These are phyloP conservation scores for Drosophila bocqueti DNA, from an alignment of 1,140 invertebrate species.

Conservation along the genomic window DNA sequence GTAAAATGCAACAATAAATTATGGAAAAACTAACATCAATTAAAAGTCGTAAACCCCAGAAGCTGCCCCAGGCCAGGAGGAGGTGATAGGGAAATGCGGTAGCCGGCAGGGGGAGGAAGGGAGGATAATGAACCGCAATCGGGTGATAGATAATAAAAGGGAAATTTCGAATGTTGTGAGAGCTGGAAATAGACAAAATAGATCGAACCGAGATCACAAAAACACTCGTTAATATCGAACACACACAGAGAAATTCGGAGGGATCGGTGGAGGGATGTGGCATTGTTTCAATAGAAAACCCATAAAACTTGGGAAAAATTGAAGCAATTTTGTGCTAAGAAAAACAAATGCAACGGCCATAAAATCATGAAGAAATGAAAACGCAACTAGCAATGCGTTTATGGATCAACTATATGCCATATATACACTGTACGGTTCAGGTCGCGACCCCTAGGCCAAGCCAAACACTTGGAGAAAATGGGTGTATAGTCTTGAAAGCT, in stretches of 20 bases:
- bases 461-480: constrained; percentile 8
- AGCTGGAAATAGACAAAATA: constrained; percentile 62
- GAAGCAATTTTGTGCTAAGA: constrained; percentile 68
- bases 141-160: constrained; percentile 71
- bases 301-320: constrained; percentile 75
- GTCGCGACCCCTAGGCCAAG: constrained; percentile 26
- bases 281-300: constrained; percentile 79
- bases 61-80: constrained; percentile 14
- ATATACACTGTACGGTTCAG: neutral
- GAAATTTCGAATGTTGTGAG: constrained; percentile 46
- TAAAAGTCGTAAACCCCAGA: constrained; percentile 75
- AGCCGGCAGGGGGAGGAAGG: constrained; percentile 7
- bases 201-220: constrained; percentile 39
- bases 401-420: constrained; percentile 43
- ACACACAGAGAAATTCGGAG: constrained; percentile 42
- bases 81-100: constrained; percentile 54
- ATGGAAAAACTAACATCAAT: constrained; percentile 83
- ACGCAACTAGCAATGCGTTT: constrained; percentile 42
- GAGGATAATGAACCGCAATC: constrained; percentile 66
- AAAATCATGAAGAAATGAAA: constrained; percentile 70
- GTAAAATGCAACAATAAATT: constrained; percentile 79
- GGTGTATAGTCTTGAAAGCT: neutral
- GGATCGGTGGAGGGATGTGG: constrained; percentile 19
- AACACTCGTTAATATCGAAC: constrained; percentile 65
- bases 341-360: constrained; percentile 66